Base-by-base conservation (phyloP, 1,140 invertebrate genomes). In the Cyclargus thomasi region DNA sequence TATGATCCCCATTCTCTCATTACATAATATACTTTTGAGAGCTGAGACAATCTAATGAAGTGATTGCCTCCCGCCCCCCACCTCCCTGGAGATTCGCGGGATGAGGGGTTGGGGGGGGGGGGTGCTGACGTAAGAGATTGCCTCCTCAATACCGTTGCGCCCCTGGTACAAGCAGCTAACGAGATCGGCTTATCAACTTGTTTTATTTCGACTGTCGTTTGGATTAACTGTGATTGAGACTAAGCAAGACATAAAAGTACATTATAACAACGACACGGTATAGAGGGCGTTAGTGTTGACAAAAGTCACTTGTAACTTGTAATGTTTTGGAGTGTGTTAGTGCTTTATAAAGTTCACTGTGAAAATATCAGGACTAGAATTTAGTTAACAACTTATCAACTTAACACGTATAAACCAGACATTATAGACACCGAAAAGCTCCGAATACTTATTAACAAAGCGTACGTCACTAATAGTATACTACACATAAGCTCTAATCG, bases 51-150 rank as follows among this genome's bases (percentile, higher is more conserved):
- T 47, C 39, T 47, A 47, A 47, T 47, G 39, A 47, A 47, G 39
- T 59, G 55, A 21, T 20, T 21, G 20, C 55, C 17, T 11, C 55
- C 18, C 55, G 1, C n/a, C 23, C 36, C 23, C 63, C 17, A 3
- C 21, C 22, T 64, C 63, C 63, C 63, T 4, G 29, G 63, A 29
- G 63, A 64, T 8, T 4, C 1, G 29, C 5, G 29, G 29, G 29
- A 8, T 29, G 5, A 5, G 8, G 29, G 2, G 4, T 4, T 8
- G 29, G 23, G 16, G 63, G 5, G 35, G n/a, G 3, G 22, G 63
- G 17, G 35, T 21, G 55, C 55, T 59, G 55, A 59, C 55, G 18
- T 59, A 59, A 59, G 55, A 59, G 55, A 39, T 39, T 39, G 63
- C 29, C 63, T 35, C 35, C n/a, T 20, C n/a, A 11, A 39, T 16